These are phyloP conservation scores for Stegodyphus dumicola DNA, from an alignment of 1,140 invertebrate species.

Conservation along the genomic window DNA sequence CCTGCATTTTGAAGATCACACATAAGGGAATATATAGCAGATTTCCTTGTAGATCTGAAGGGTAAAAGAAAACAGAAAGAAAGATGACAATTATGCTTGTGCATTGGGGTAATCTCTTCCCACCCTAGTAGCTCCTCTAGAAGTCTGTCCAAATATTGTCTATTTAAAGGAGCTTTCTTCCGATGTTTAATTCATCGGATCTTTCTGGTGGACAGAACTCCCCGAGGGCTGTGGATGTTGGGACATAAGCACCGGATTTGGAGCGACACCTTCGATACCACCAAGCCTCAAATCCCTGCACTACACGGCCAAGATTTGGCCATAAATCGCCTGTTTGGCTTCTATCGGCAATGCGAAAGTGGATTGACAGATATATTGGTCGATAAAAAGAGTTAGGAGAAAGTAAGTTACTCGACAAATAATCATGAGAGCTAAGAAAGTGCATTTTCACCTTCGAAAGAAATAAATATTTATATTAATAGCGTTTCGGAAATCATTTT, in stretches of 20 bases:
- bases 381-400: not conserved
- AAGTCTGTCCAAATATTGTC: conserved; percentile 46
- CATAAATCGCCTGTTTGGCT: not conserved
- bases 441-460: too few relatives aligned
- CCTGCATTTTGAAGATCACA: not conserved
- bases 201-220: not conserved
- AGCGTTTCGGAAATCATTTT: too few relatives aligned
- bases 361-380: not conserved
- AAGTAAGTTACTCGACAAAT: not conserved
- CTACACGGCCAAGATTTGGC: conserved; percentile 10
- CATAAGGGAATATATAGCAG: not conserved
- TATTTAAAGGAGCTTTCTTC: conserved; percentile 29
- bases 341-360: not conserved
- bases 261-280: conserved; percentile 16
- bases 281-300: not conserved
- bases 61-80: not conserved
- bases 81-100: not conserved
- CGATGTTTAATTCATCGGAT: conserved; percentile 53
- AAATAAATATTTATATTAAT: too few relatives aligned
- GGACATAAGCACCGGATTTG: conserved; percentile 45
- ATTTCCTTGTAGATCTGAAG: not conserved
- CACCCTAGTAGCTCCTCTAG: too few relatives aligned
- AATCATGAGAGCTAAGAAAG: too few relatives aligned
- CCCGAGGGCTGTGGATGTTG: conserved; percentile 43
- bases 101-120: not conserved